Evolutionary conservation across 1,140 invertebrate species (phyloP).

Genomic region (Lasioglossum baleicum): DNA sequence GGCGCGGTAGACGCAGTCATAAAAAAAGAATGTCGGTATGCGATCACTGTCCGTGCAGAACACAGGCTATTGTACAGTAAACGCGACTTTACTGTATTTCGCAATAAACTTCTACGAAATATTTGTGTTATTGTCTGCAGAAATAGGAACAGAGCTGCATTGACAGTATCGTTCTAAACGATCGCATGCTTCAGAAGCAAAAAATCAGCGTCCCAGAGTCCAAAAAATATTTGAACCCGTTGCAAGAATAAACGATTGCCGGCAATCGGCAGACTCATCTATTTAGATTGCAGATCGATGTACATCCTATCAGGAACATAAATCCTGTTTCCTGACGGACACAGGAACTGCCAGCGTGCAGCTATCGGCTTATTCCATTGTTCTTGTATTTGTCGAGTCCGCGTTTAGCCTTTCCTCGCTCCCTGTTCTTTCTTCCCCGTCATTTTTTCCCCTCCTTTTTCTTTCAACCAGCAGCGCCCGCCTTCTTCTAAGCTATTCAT

Average conservation of each 20-base stretch:
- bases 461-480: not conserved
- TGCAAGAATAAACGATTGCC: not conserved
- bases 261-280: conserved; percentile 6
- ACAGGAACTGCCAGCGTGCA: not conserved
- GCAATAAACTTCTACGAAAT: too few species aligned
- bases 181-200: too few species aligned
- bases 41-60: too few species aligned
- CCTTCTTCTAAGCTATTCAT: conserved; percentile 38
- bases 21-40: too few species aligned
- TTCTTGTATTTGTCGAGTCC: conserved; percentile 41
- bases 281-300: not conserved
- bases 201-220: too few species aligned
- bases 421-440: not conserved
- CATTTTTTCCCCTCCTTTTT: not conserved
- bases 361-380: conserved; percentile 42
- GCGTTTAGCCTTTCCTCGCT: conserved; percentile 21
- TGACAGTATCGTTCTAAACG: too few species aligned
- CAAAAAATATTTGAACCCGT: not conserved
- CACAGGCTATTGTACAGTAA: too few species aligned
- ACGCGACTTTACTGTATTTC: too few species aligned
- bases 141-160: too few species aligned
- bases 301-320: conserved; percentile 21
- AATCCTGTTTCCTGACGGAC: conserved; percentile 19
- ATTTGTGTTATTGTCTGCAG: too few species aligned
- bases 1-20: too few species aligned